phyloP scores from a whole-genome alignment of 1,140 invertebrate genomes.

The Ostrea denselamellosa region DNA sequence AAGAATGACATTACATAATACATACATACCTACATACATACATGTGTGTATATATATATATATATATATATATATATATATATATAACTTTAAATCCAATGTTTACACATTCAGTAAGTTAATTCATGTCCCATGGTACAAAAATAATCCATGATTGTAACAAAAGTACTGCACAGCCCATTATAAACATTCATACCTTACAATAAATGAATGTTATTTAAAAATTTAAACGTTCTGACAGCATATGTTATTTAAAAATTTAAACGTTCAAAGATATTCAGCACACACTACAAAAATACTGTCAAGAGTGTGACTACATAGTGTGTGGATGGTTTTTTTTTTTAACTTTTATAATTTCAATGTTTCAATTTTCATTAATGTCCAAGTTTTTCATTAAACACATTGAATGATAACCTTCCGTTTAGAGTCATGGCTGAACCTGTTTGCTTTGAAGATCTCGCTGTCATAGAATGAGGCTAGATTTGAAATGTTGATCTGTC shows the following conservation, averaged over 20 bases:
- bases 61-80: too few species aligned
- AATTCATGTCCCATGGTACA: not conserved
- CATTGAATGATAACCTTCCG: slow-evolving; percentile 92
- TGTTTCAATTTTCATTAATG: not conserved
- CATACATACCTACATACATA: not conserved
- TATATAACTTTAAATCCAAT: too few species aligned
- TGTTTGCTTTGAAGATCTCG: slow-evolving; percentile 93
- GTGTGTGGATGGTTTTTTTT: too few species aligned
- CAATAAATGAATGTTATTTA: too few species aligned
- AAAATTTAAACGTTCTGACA: too few species aligned
- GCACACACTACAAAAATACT: too few species aligned
- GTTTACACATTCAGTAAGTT: not conserved
- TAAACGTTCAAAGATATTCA: too few species aligned
- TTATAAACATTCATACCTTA: too few species aligned
- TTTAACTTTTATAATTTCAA: not conserved
- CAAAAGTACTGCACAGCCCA: not conserved
- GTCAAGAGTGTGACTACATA: too few species aligned
- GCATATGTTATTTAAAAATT: too few species aligned
- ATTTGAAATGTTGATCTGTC: slow-evolving; percentile 94
- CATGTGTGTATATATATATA: too few species aligned
- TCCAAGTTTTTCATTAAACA: slow-evolving; percentile 76
- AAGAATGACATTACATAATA: not conserved
- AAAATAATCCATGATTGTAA: not conserved
- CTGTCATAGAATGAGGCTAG: slow-evolving; percentile 95
- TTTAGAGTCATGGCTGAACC: slow-evolving; percentile 91